A percentile compares a stretch with the other conserved stretches of the same genome.
These are phyloP conservation scores for Exocentrus adspersus DNA, from an alignment of 2,888 invertebrate species.

Conservation along the genomic window DNA sequence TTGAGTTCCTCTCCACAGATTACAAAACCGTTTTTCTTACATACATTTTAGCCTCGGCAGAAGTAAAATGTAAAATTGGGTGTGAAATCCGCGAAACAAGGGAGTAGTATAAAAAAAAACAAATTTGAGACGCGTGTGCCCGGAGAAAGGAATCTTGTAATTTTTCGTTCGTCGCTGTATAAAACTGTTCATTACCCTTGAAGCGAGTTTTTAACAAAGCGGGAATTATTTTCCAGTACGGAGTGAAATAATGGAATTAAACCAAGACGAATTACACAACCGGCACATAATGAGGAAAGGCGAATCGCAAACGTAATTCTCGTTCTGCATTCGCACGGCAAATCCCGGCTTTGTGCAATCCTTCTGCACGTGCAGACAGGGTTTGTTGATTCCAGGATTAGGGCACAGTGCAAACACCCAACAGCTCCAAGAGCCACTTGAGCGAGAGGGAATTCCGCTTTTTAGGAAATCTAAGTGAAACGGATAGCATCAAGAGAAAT, in stretches of 20 bases:
- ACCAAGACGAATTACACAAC: background rate
- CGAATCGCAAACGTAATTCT: constrained; percentile 1
- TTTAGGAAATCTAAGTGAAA: too few relatives aligned
- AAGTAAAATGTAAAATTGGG: constrained; percentile 21
- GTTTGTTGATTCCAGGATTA: background rate
- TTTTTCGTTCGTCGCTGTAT: background rate
- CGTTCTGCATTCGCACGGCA: background rate
- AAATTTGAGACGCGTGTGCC: constrained; percentile 44
- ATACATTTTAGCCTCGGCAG: background rate
- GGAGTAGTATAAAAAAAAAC: constrained; percentile 44
- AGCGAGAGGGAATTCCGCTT: too few relatives aligned
- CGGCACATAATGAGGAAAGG: background rate
- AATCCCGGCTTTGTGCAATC: background rate
- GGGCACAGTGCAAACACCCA: background rate
- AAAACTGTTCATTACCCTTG: too few relatives aligned
- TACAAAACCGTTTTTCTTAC: background rate
- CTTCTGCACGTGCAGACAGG: constrained; percentile 4
- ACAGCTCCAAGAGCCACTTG: background rate
- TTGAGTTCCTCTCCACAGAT: background rate
- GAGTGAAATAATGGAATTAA: background rate
- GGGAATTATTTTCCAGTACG: too few relatives aligned
- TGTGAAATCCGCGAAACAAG: constrained; percentile 27
- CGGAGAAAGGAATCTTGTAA: too few relatives aligned
- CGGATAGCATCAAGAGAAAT: too few relatives aligned
- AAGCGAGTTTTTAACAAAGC: too few relatives aligned